Percentiles rank a stretch among this genome's conserved stretches.
phyloP scores from a whole-genome alignment of 2,797 vertebrate genomes.

The Chrysolophus pictus region DNA sequence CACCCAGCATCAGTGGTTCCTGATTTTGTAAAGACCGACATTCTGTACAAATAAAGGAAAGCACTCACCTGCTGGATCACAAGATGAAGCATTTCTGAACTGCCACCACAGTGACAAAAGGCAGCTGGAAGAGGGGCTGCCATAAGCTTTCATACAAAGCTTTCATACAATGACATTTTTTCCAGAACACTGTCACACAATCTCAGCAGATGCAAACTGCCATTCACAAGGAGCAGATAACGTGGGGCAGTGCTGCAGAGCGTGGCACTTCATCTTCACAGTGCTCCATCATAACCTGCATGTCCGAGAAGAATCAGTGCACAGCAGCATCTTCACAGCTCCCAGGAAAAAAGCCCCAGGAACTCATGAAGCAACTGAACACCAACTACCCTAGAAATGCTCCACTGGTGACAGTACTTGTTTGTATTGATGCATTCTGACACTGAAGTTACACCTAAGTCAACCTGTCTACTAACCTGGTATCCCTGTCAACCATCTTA shows the following conservation, averaged over 20 bases:
- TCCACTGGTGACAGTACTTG: accelerated
- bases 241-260: background rate
- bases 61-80: accelerated
- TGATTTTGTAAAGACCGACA: background rate
- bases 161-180: accelerated
- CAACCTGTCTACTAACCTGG: background rate
- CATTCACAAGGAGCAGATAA: background rate
- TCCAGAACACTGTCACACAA: accelerated
- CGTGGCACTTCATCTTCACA: background rate
- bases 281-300: accelerated
- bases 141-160: accelerated
- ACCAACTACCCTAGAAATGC: background rate
- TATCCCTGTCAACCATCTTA: accelerated
- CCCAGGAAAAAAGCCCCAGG: background rate
- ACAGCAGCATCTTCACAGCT: background rate
- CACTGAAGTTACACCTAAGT: background rate
- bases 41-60: accelerated
- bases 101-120: background rate
- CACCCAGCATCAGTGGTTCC: background rate
- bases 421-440: accelerated
- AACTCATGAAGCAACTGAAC: background rate
- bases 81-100: background rate
- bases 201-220: background rate
- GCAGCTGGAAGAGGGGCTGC: background rate
- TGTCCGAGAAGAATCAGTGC: background rate